Evolutionary conservation across 1,140 invertebrate genomes (phyloP), one percentile per base, ranked within the genome.

Genomic region (Tetramorium alpestre): DNA sequence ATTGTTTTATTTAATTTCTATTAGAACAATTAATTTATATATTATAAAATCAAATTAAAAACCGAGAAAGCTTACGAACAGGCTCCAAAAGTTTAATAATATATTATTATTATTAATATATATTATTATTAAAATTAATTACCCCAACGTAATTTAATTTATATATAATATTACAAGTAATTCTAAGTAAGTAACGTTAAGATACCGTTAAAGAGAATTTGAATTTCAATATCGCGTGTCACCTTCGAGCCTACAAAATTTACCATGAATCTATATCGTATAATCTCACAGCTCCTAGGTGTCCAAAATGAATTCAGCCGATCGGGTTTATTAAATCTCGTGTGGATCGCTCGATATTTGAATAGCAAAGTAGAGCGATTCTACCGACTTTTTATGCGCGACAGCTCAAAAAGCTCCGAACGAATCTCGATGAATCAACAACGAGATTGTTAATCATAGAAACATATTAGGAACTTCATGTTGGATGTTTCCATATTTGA

Each of bases 361-460:
- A 87, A 82, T 82, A 41, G 58, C 85, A 87, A 82, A 87, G 67
- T 72, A 70, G 78, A 56, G 56, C 54, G 51, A 62, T 69, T 86
- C 56, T 38, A 65, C 58, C 38, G 64, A 60, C 77, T 80, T 77
- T 85, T 85, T 54, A 85, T 54, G n/a, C 16, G 18, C 28, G 28
- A 47, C 41, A 65, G 22, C 60, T 78, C 16, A 28, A 60, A 22
- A 60, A 38, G 11, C 25, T 25, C 4, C 13, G 18, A 80, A 41
- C n/a, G 6, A 47, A 60, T 56, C 33, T 41, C 54, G 38, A 10
- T 69, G 22, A 60, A 81, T 81, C 47, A 16, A 54, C n/a, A 67
- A 47, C 22, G 18, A 82, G 3, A 33, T 73, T 69, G 56, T 82
- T 58, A 28, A 33, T 22, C 8, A 69, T 3, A 22, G 18, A 38